Evolutionary conservation across 2,797 vertebrate genomes (phyloP), one percentile per base, ranked within the genome.

Genomic region (Thunnus albacares): DNA sequence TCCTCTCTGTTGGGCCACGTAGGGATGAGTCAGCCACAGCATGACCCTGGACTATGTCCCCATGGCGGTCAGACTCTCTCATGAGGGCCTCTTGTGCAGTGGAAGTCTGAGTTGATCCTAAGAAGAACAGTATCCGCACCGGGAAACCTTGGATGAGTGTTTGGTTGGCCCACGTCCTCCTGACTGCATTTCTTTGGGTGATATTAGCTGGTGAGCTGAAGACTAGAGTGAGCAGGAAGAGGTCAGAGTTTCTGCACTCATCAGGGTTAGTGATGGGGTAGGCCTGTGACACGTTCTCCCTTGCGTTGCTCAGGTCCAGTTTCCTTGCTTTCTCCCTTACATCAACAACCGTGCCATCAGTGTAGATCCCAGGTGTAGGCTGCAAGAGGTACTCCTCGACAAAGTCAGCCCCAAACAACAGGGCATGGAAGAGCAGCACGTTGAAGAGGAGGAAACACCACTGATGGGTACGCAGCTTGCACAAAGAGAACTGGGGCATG

Each of bases 401-500:
- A 24, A 99, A 93, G 84, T 98, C 97, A 0, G 96, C 96, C 6
- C 98, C 97, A 0, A 98, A 99, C 71, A 99, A 87, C 93, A 99
- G 89, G 26, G 93, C 72, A 1, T 99, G 98, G 92, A 99, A 97
- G 11, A 98, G 96, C 28, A 97, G 35, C 72, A 97, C 64, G 0
- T 97, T 98, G 86, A 97, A 98, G 71, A 99, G 91, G 43, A 99
- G 94, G 91, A 99, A 99, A 71, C 98, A 98, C 97, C 97, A 98
- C 91, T 98, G 97, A 86, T 98, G 97, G 55, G 96, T 98, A n/a
- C 95, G 95, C 66, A 99, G 93, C 83, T 96, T 96, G 92, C 96
- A 97, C 85, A 95, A 91, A 0, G 80, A 94, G 83, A 94, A 91
- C 98, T 98, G 87, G 28, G 86, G 38, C 18, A 56, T 15, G 13